phyloP scores from a whole-genome alignment of 2,888 invertebrate genomes.

The Cheilosia vulpina region DNA sequence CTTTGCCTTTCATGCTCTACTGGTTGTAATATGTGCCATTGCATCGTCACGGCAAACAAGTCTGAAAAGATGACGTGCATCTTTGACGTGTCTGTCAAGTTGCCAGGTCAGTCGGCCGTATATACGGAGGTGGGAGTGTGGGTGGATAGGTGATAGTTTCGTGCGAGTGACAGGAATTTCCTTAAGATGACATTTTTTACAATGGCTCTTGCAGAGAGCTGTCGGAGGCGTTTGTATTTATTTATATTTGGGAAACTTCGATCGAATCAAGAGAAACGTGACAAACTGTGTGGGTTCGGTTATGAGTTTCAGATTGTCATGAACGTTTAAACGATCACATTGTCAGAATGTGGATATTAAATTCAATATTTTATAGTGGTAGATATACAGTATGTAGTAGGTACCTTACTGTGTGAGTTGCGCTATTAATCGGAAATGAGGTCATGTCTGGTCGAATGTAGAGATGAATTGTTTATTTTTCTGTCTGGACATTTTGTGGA shows the following conservation, averaged over 20 bases:
- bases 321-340: slow-evolving; percentile 10
- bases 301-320: slow-evolving; percentile 15
- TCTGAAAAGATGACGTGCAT: slow-evolving; percentile 57
- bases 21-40: slow-evolving; percentile 35
- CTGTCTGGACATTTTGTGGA: neutral
- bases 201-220: slow-evolving; percentile 35
- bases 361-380: slow-evolving; percentile 31
- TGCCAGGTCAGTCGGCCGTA: slow-evolving; percentile 35
- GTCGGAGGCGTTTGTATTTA: slow-evolving; percentile 1
- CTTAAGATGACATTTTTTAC: slow-evolving; percentile 55
- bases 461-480: slow-evolving; percentile 10
- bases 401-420: neutral
- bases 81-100: slow-evolving; percentile 58
- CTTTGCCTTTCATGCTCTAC: slow-evolving; percentile 55
- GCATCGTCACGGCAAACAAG: slow-evolving; percentile 54
- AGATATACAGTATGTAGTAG: no score
- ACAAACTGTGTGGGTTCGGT: slow-evolving; percentile 11
- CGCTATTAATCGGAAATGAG: slow-evolving; percentile 40
- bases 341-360: slow-evolving; percentile 18
- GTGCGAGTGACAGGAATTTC: slow-evolving; percentile 61
- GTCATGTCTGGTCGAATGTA: slow-evolving; percentile 12
- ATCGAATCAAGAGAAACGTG: neutral
- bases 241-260: neutral
- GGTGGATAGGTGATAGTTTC: slow-evolving; percentile 65
- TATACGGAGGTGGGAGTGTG: neutral